phyloP scores from a whole-genome alignment of 2,113 vertebrate species.

The Ciconia maguari region DNA sequence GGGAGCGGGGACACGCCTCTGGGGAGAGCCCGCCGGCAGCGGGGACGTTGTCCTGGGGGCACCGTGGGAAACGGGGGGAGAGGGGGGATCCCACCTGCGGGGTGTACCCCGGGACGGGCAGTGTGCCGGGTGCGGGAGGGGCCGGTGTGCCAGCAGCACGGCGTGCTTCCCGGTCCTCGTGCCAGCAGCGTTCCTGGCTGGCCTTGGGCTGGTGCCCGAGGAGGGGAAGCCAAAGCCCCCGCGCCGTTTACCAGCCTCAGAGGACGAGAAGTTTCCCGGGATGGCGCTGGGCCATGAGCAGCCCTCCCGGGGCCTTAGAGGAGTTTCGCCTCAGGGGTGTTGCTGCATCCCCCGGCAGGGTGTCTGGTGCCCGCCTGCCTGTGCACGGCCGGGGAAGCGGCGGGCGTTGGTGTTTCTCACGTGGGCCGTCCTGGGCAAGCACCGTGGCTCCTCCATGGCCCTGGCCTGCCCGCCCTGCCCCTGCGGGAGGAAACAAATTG shows the following conservation, averaged over 20 bases:
- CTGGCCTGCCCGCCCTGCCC: not conserved
- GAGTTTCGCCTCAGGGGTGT: not conserved
- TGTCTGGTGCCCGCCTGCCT: not conserved
- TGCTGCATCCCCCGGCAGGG: not conserved
- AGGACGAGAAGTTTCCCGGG: not conserved
- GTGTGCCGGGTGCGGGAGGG: not conserved
- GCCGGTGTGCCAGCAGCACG: not conserved
- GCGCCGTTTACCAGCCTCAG: not conserved
- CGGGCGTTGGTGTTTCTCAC: accelerated
- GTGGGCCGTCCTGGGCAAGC: not conserved
- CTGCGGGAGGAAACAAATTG: not conserved
- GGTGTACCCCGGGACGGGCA: no score
- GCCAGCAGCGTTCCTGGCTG: not conserved
- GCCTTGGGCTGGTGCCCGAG: not conserved
- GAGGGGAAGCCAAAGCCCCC: not conserved
- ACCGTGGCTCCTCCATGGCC: not conserved
- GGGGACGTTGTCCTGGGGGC: not conserved
- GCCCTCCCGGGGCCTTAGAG: not conserved
- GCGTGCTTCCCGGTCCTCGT: not conserved
- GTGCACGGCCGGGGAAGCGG: accelerated
- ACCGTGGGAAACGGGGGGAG: not conserved
- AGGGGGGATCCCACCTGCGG: no score
- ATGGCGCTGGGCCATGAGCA: not conserved
- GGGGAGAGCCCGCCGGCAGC: not conserved
- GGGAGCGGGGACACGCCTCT: accelerated